phyloP scores from a whole-genome alignment of 2,888 invertebrate genomes.

The Macrosoma leucophasiata region DNA sequence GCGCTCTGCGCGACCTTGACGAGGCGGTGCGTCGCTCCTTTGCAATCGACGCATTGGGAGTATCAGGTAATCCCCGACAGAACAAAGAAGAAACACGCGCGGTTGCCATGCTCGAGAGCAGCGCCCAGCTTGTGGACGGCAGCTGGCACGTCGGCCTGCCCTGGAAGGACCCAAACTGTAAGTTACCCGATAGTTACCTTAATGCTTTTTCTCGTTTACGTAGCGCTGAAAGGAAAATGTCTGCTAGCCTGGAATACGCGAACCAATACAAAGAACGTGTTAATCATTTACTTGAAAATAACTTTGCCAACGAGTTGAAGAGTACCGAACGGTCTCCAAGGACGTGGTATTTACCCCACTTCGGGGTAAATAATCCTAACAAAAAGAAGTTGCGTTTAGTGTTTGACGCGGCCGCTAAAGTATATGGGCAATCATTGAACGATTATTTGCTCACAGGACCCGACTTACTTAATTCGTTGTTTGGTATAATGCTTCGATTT shows the following conservation, averaged over 20 bases:
- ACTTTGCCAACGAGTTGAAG: conserved; percentile 17
- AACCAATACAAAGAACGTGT: conserved; percentile 19
- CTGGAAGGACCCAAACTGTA: conserved; percentile 14
- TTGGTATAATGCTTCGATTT: too few species aligned
- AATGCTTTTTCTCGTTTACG: conserved; percentile 18
- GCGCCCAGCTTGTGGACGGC: conserved; percentile 12
- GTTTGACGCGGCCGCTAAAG: too few species aligned
- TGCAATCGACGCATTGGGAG: not conserved
- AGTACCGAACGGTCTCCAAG: not conserved
- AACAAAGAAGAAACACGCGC: conserved; percentile 8
- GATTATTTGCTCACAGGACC: too few species aligned
- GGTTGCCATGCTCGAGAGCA: conserved; percentile 13
- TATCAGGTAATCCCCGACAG: not conserved
- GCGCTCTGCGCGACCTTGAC: not conserved
- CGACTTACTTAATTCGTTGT: too few species aligned
- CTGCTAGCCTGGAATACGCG: conserved; percentile 9
- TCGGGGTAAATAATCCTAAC: conserved; percentile 27
- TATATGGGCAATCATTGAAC: too few species aligned
- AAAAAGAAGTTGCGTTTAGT: conserved; percentile 23
- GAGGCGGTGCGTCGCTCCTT: not conserved
- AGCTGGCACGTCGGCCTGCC: conserved; percentile 24
- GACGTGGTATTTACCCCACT: conserved; percentile 28
- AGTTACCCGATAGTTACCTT: conserved; percentile 19
- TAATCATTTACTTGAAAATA: conserved; percentile 20
- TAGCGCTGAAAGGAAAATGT: conserved; percentile 23